These are phyloP conservation scores for Rhagoletis pomonella DNA, from an alignment of 1,140 invertebrate genomes.

Conservation along the genomic window DNA sequence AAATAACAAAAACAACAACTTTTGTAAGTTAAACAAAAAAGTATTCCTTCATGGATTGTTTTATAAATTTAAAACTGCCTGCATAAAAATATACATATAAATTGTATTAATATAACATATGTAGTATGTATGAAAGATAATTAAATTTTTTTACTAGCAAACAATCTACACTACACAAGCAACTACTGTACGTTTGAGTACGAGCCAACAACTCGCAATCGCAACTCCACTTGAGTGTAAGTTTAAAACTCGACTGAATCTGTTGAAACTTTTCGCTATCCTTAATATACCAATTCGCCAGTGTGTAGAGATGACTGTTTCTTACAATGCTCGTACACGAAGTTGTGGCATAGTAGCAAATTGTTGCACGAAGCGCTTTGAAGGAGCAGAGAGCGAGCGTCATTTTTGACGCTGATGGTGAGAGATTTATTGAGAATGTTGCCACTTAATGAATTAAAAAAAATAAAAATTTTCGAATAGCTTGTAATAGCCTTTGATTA, in stretches of 20 bases:
- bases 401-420: not conserved
- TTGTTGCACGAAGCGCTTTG: not conserved
- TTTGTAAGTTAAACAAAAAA: too few species aligned
- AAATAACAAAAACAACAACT: not conserved
- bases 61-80: too few species aligned
- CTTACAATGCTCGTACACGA: constrained; percentile 25
- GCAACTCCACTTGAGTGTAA: constrained; percentile 73
- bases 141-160: constrained; percentile 49
- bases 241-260: constrained; percentile 74
- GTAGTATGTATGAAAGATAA: too few species aligned
- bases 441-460: not conserved
- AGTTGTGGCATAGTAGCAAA: not conserved
- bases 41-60: too few species aligned
- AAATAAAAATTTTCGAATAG: too few species aligned
- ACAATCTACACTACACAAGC: constrained; percentile 50
- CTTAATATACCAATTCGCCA: constrained; percentile 55
- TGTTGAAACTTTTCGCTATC: constrained; percentile 61
- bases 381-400: not conserved
- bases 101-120: too few species aligned
- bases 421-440: not conserved
- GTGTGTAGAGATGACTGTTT: not conserved
- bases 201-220: constrained; percentile 74
- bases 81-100: too few species aligned
- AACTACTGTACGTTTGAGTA: constrained; percentile 72
- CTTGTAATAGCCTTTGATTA: too few species aligned